A percentile compares a stretch with the other conserved stretches of the same genome.
phyloP scores from a whole-genome alignment of 2,888 invertebrate species.

The Phalangium opilio region DNA sequence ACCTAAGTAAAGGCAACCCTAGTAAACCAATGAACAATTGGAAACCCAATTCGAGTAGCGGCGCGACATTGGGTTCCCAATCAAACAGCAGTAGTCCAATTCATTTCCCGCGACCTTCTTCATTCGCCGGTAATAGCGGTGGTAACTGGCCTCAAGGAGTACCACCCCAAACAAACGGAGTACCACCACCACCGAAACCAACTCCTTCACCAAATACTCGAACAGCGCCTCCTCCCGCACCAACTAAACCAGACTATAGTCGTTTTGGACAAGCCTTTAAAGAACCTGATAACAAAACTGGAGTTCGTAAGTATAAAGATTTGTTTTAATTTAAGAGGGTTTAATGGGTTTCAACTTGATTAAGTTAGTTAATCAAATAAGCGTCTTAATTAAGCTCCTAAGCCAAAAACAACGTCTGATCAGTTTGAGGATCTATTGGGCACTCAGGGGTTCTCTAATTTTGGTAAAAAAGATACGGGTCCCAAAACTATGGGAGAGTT shows the following conservation, averaged over 20 bases:
- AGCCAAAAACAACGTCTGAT: constrained; percentile 40
- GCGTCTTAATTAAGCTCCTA: constrained; percentile 20
- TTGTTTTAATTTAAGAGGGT: too few relatives aligned
- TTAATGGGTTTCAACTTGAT: too few relatives aligned
- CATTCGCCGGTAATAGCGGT: constrained; percentile 13
- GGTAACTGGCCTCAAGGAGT: constrained; percentile 8
- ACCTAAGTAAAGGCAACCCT: not conserved
- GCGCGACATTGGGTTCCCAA: too few relatives aligned
- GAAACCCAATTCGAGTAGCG: too few relatives aligned
- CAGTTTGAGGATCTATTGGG: constrained; percentile 83
- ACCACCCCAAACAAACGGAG: not conserved
- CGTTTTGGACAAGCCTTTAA: not conserved
- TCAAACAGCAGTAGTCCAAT: constrained; percentile 9
- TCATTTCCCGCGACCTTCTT: constrained; percentile 14
- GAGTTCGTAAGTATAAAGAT: too few relatives aligned
- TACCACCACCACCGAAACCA: not conserved
- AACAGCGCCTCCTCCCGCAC: not conserved
- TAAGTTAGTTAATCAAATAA: too few relatives aligned
- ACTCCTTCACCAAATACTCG: not conserved
- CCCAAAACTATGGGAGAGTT: constrained; percentile 79
- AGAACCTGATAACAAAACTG: too few relatives aligned
- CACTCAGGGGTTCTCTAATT: constrained; percentile 72
- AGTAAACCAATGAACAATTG: not conserved
- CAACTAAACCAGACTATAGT: not conserved
- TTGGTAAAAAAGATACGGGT: constrained; percentile 51